phyloP scores from a whole-genome alignment of 2,888 invertebrate species.

The Toxonevra muliebris region DNA sequence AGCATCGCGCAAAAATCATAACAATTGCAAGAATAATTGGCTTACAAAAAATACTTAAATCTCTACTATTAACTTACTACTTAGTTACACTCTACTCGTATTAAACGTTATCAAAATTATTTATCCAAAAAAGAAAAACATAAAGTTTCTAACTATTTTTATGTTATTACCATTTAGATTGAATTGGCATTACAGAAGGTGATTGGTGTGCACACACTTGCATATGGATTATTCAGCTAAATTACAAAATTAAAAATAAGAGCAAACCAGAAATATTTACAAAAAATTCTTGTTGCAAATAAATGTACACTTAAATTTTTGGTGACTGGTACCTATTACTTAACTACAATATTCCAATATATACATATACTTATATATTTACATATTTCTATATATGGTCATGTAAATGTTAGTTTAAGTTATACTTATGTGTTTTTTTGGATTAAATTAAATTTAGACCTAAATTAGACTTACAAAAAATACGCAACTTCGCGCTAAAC shows the following conservation, averaged over 20 bases:
- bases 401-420: too few species aligned
- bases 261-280: too few species aligned
- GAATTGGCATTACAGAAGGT: constrained; percentile 33
- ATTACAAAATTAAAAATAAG: too few species aligned
- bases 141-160: constrained; percentile 21
- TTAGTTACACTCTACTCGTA: too few species aligned
- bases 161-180: constrained; percentile 10
- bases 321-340: constrained; percentile 19
- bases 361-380: neutral
- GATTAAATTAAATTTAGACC: too few species aligned
- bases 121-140: neutral
- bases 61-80: too few species aligned
- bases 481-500: too few species aligned
- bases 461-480: too few species aligned
- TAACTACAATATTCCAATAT: neutral
- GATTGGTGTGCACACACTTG: constrained; percentile 32
- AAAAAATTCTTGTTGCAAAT: neutral
- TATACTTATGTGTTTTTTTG: too few species aligned
- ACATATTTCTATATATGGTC: neutral
- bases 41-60: too few species aligned
- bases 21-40: constrained; percentile 11
- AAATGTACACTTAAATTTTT: neutral
- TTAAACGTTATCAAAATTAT: too few species aligned
- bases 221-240: neutral
- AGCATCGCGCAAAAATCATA: constrained; percentile 3